These are phyloP conservation scores for Thymelicus acteon DNA, from an alignment of 2,888 invertebrate species.

Conservation along the genomic window DNA sequence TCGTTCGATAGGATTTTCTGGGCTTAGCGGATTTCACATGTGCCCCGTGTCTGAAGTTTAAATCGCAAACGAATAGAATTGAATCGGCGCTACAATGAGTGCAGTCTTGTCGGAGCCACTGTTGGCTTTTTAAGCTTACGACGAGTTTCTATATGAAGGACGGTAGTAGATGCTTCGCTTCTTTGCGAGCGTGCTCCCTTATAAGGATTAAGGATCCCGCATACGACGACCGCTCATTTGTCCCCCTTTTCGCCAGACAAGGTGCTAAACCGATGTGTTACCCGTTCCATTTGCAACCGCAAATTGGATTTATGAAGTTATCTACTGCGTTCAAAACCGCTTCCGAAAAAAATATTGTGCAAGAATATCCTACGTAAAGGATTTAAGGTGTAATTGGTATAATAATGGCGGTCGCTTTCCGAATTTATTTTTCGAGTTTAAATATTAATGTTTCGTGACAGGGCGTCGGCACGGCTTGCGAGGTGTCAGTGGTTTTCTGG, in stretches of 20 bases:
- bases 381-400: conserved; percentile 66
- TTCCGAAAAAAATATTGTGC: conserved; percentile 55
- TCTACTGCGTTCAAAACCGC: conserved; percentile 47
- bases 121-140: conserved; percentile 33
- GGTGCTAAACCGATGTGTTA: conserved; percentile 67
- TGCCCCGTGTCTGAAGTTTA: conserved; percentile 52
- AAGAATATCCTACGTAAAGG: conserved; percentile 46
- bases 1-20: conserved; percentile 65
- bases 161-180: conserved; percentile 53
- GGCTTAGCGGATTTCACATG: conserved; percentile 72
- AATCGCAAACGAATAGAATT: conserved; percentile 49
- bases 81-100: conserved; percentile 41
- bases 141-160: conserved; percentile 44
- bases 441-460: conserved; percentile 83
- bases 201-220: conserved; percentile 67
- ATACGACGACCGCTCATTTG: conserved; percentile 69
- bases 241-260: conserved; percentile 66
- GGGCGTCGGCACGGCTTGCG: conserved; percentile 66
- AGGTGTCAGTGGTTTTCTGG: conserved; percentile 84
- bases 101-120: conserved; percentile 18
- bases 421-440: conserved; percentile 69
- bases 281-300: conserved; percentile 59
- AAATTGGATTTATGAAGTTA: conserved; percentile 58
- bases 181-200: conserved; percentile 56
- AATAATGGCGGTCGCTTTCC: conserved; percentile 69